Base-by-base conservation (phyloP, 2,888 invertebrate genomes). In the Dolichomitus sp. region DNA sequence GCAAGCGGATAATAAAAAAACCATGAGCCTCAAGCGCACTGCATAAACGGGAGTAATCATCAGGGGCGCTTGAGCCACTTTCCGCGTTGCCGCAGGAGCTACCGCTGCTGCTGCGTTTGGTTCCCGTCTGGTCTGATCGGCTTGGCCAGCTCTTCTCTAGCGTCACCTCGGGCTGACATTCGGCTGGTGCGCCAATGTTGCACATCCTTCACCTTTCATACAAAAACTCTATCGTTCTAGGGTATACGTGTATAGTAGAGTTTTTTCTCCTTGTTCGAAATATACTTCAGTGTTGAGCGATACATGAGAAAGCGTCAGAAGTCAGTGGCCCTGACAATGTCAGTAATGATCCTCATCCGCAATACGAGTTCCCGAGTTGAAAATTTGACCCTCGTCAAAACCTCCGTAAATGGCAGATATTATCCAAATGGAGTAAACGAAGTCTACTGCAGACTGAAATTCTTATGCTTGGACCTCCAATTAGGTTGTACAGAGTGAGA, bases 21-120 rank as follows among this genome's bases (percentile, higher is more conserved):
- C 37, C 74, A 27, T 81, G 54, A 83, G 85, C 86, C 83, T 80
- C 72, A 70, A 83, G 79, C 63, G 57, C 66, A 80, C 82, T 81
- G 86, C 86, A 83, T 86, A 81, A 83, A 85, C 83, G 84, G 80
- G 84, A 83, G 83, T 84, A 86, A 88, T 88, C 84, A 86, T 87
- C 84, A 52, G 61, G 42, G 75, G 66, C 74, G 82, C 79, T 80
- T 74, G 73, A 50, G 63, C 70, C 72, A 45, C 68, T 81, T 70
- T 74, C 66, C 50, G 74, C 42, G 50, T 61, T 59, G 70, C 74
- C 75, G 50, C 50, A 72, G 65, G 79, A 74, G 50, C 70, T 73
- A 70, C 65, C 50, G 70, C 61, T 57, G 69, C 73, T 69, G 75
- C 68, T 27, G 4, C 52, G 17, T 17, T 11, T 30, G 11, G 14